Percentiles rank a stretch among this genome's conserved stretches.
Evolutionary conservation across 2,797 vertebrate species (phyloP).

Genomic region (Enteromius trimaculatus): DNA sequence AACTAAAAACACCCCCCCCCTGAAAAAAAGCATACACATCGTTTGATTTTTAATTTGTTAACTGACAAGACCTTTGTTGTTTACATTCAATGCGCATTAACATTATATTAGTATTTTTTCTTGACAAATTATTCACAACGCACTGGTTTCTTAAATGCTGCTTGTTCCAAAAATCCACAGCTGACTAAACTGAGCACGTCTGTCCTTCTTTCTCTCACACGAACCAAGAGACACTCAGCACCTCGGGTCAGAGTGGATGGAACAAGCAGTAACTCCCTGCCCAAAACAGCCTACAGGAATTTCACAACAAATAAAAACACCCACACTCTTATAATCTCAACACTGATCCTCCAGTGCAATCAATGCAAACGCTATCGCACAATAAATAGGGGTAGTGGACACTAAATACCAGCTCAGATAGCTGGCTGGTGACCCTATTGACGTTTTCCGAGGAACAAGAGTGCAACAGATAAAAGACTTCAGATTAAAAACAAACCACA

Average conservation of each 20-base stretch:
- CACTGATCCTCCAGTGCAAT: slow-evolving; percentile 45
- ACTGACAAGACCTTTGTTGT: background rate
- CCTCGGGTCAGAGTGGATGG: slow-evolving; percentile 15
- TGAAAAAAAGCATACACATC: background rate
- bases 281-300: slow-evolving; percentile 70
- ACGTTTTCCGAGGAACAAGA: slow-evolving; percentile 22
- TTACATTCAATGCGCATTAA: background rate
- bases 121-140: background rate
- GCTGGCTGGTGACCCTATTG: slow-evolving; percentile 7
- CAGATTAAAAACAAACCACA: background rate
- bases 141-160: background rate
- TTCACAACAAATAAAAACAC: slow-evolving; percentile 57
- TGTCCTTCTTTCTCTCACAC: background rate
- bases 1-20: background rate
- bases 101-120: background rate
- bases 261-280: slow-evolving; percentile 59
- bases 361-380: slow-evolving; percentile 47
- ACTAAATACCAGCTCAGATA: slow-evolving; percentile 41
- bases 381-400: slow-evolving; percentile 45
- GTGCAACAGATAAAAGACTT: background rate
- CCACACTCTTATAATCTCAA: slow-evolving; percentile 64
- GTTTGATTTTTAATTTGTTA: background rate
- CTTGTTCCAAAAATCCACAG: slow-evolving; percentile 2
- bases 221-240: slow-evolving; percentile 18
- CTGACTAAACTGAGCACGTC: background rate